phyloP scores from a whole-genome alignment of 2,113 vertebrate species.

The Megaceryle maxima region DNA sequence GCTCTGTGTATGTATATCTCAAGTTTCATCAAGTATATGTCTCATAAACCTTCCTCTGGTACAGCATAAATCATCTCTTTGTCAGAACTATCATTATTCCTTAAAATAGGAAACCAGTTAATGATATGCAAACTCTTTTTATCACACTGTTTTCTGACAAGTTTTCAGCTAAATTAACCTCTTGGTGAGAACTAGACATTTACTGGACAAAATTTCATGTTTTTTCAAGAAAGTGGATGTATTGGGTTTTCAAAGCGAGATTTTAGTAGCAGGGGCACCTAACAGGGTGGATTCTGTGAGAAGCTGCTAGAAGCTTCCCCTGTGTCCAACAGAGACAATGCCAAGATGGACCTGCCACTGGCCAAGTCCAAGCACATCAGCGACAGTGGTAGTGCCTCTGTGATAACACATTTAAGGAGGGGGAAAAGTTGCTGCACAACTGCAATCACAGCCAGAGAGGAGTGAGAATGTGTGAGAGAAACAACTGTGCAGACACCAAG shows the following conservation, averaged over 20 bases:
- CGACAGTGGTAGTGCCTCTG: not conserved
- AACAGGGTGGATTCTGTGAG: not conserved
- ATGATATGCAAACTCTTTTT: not conserved
- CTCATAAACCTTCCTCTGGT: not conserved
- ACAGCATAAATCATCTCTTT: not conserved
- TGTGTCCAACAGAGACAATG: not conserved
- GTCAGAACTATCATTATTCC: not conserved
- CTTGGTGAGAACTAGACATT: not conserved
- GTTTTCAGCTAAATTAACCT: not conserved
- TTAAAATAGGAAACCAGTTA: not conserved
- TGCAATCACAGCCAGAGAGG: not conserved
- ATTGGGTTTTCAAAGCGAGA: not conserved
- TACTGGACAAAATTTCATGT: not conserved
- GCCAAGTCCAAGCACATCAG: not conserved
- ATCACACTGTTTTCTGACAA: not conserved
- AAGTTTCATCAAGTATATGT: not conserved
- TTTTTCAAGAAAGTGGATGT: not conserved
- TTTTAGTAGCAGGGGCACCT: not conserved
- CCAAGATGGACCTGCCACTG: not conserved
- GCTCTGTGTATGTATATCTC: not conserved
- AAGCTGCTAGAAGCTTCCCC: not conserved
- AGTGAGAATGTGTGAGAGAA: not conserved
- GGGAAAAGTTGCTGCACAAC: not conserved
- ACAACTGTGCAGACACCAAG: not conserved
- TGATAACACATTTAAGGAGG: not conserved